Evolutionary conservation across 2,797 vertebrate species (phyloP).

Genomic region (Sebastes nivosus): DNA sequence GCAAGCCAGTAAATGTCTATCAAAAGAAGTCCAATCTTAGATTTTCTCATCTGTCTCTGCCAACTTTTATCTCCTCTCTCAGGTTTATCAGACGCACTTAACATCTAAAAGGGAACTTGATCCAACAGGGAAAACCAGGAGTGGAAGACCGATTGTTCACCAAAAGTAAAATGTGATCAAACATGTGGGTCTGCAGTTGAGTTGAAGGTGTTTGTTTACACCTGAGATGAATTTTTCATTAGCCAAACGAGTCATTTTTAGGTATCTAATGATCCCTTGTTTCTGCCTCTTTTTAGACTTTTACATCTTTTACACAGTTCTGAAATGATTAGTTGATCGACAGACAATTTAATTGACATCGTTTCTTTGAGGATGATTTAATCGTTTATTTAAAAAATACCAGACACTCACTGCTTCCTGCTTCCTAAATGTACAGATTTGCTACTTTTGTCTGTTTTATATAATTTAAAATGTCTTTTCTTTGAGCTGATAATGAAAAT

Average conservation of each 20-base stretch:
- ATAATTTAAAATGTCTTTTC: no score
- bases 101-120: not conserved
- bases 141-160: not conserved
- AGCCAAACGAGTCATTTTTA: not conserved
- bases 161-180: not conserved
- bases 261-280: not conserved
- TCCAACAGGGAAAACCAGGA: not conserved
- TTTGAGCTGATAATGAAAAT: not conserved
- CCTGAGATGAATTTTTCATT: not conserved
- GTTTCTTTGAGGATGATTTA: not conserved
- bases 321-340: not conserved
- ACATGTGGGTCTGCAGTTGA: not conserved
- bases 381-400: not conserved
- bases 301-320: not conserved
- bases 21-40: slow-evolving; percentile 4
- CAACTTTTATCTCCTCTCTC: not conserved
- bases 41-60: not conserved
- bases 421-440: not conserved
- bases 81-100: not conserved
- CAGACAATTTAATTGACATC: not conserved
- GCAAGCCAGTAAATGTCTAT: not conserved
- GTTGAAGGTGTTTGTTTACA: not conserved
- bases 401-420: not conserved
- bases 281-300: not conserved
- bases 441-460: not conserved